phyloP scores from a whole-genome alignment of 2,113 vertebrate species.

The Eonycteris spelaea region DNA sequence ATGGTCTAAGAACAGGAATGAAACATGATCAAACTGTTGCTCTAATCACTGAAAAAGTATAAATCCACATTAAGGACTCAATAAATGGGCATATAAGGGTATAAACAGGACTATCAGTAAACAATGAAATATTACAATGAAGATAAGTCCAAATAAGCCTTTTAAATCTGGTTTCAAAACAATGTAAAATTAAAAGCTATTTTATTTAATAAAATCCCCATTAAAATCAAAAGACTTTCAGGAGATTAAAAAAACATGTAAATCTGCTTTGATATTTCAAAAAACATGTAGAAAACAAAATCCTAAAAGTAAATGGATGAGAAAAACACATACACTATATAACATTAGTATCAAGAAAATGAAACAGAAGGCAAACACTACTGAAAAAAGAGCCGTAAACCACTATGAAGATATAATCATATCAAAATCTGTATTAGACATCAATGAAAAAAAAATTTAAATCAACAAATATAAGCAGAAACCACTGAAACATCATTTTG shows the following conservation, averaged over 20 bases:
- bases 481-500: neutral
- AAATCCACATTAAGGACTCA: constrained; percentile 6
- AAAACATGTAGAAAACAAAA: neutral
- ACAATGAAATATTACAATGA: neutral
- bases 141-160: neutral
- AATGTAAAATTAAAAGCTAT: neutral
- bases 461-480: neutral
- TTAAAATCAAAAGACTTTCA: neutral
- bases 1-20: neutral
- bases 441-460: neutral
- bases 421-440: neutral
- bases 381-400: neutral
- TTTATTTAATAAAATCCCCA: neutral
- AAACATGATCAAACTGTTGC: neutral
- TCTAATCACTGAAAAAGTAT: neutral
- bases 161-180: neutral
- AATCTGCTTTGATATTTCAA: neutral
- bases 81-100: neutral
- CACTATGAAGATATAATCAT: neutral
- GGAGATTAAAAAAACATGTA: neutral
- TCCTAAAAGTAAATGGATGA: neutral
- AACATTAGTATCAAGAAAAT: neutral
- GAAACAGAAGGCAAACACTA: neutral
- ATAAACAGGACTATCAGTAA: neutral
- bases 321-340: neutral